Evolutionary conservation across 1,140 invertebrate species (phyloP).

Genomic region (Riptortus pedestris): DNA sequence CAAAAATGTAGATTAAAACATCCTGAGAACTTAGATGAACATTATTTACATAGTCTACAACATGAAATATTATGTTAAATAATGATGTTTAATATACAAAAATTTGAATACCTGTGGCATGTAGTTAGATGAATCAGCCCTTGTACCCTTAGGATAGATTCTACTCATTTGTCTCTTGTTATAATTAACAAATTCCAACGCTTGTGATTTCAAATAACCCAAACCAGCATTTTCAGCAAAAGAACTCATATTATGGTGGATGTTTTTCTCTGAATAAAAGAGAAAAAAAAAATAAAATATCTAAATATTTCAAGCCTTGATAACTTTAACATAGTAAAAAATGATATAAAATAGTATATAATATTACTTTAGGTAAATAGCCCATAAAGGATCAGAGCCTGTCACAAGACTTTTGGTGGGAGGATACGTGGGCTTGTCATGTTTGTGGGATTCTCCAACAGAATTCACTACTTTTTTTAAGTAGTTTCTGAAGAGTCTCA

Average conservation of each 20-base stretch:
- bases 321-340: too few relatives aligned
- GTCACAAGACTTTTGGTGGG: too few relatives aligned
- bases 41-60: background rate
- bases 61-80: background rate
- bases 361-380: too few relatives aligned
- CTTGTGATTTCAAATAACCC: conserved; percentile 86
- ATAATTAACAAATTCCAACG: conserved; percentile 98
- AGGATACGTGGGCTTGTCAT: too few relatives aligned
- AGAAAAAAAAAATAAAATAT: background rate
- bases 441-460: too few relatives aligned
- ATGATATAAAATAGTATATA: too few relatives aligned
- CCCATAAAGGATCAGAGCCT: background rate
- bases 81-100: background rate
- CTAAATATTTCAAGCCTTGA: background rate
- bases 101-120: conserved; percentile 86
- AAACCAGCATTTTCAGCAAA: conserved; percentile 94
- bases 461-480: too few relatives aligned
- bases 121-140: conserved; percentile 98
- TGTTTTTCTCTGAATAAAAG: conserved; percentile 70
- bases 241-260: conserved; percentile 96
- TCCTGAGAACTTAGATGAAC: too few relatives aligned
- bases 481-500: too few relatives aligned
- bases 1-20: too few relatives aligned
- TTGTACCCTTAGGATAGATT: conserved; percentile 96
- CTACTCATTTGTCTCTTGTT: conserved; percentile 98